These are phyloP conservation scores for Malacosoma neustria DNA, from an alignment of 2,888 invertebrate species.

Conservation along the genomic window DNA sequence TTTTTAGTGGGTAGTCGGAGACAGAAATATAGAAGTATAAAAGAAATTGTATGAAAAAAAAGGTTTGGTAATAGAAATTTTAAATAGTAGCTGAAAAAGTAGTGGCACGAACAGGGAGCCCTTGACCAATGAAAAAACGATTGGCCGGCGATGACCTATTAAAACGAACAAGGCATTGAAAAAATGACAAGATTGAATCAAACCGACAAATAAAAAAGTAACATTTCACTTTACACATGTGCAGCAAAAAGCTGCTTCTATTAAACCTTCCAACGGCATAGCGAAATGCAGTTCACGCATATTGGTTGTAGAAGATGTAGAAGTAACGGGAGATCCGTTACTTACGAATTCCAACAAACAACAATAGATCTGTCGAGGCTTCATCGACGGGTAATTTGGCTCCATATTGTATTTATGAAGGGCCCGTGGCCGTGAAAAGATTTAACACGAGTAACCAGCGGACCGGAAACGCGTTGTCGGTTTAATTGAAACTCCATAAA, in stretches of 20 bases:
- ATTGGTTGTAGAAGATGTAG: conserved; percentile 42
- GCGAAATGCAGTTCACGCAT: conserved; percentile 50
- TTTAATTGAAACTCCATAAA: conserved; percentile 40
- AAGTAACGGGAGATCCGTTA: no score
- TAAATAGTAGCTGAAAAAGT: no score
- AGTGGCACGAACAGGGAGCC: no score
- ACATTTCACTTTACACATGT: background rate
- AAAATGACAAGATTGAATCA: no score
- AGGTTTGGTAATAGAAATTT: no score
- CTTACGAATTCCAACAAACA: conserved; percentile 46
- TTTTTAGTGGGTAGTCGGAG: no score
- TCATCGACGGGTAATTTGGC: conserved; percentile 50
- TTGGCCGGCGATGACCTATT: no score
- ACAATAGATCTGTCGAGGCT: conserved; percentile 41
- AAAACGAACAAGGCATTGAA: no score
- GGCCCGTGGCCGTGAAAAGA: conserved; percentile 27
- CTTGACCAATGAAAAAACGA: no score
- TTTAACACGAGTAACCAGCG: conserved; percentile 28
- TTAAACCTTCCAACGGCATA: conserved; percentile 21
- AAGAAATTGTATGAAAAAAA: no score
- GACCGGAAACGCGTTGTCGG: conserved; percentile 39
- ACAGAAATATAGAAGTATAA: no score
- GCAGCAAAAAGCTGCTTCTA: background rate
- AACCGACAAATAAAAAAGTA: background rate
- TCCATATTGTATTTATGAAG: conserved; percentile 43